These are phyloP conservation scores for Drosophila prostipennis DNA, from an alignment of 2,888 invertebrate genomes.

Conservation along the genomic window DNA sequence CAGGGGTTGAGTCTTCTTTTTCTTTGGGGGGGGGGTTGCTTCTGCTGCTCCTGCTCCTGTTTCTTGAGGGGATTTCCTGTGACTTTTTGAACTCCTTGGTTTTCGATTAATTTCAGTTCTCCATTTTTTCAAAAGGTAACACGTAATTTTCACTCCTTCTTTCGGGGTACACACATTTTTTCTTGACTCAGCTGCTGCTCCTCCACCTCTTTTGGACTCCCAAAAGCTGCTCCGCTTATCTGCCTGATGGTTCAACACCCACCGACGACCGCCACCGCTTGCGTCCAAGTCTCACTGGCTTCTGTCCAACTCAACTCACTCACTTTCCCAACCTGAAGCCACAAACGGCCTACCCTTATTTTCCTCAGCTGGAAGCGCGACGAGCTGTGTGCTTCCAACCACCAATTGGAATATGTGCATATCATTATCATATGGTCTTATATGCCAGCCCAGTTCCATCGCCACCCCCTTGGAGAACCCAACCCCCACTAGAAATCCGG, in stretches of 20 bases:
- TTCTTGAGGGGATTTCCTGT: conserved; percentile 16
- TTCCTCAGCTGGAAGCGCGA: conserved; percentile 8
- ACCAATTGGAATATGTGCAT: conserved; percentile 73
- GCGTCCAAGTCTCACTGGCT: conserved; percentile 47
- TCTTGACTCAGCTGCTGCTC: conserved; percentile 15
- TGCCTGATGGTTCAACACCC: conserved; percentile 40
- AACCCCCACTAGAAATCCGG: conserved; percentile 15
- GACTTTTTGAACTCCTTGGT: neutral
- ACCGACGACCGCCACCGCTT: conserved; percentile 53
- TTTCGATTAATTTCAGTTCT: neutral
- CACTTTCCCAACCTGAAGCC: conserved; percentile 73
- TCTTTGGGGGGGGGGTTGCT: neutral
- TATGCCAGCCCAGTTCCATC: conserved; percentile 56
- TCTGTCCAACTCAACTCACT: conserved; percentile 44
- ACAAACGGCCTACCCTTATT: conserved; percentile 71
- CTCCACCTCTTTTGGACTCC: conserved; percentile 32
- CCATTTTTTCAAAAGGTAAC: neutral
- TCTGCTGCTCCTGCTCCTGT: neutral
- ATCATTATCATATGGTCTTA: conserved; percentile 74
- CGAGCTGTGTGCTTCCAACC: conserved; percentile 53
- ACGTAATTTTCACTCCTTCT: conserved; percentile 15
- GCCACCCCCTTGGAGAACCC: conserved; percentile 30
- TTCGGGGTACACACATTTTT: conserved; percentile 40
- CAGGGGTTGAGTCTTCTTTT: conserved; percentile 23
- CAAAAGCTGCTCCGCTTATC: conserved; percentile 33